phyloP scores from a whole-genome alignment of 2,113 vertebrate genomes.

The Corythaixoides concolor region DNA sequence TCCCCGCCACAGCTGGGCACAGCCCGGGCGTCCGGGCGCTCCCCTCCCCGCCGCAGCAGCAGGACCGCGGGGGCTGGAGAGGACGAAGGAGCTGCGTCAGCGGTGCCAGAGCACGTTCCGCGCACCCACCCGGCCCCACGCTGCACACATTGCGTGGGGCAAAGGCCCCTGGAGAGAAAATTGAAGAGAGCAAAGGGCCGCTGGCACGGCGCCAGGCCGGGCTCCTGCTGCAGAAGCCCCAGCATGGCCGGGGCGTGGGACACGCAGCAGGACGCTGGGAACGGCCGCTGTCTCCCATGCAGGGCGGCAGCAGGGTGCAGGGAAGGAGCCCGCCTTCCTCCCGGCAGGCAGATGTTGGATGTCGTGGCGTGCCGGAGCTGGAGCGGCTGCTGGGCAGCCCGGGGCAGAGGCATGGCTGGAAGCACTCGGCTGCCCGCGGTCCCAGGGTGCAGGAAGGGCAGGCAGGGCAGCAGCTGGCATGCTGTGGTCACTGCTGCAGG shows the following conservation, averaged over 20 bases:
- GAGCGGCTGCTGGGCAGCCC: not conserved
- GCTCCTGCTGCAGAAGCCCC: not conserved
- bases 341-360: fast-evolving
- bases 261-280: not conserved
- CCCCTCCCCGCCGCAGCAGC: fast-evolving
- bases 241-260: not conserved
- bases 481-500: not conserved
- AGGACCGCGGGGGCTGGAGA: fast-evolving
- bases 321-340: not conserved
- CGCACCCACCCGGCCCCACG: fast-evolving
- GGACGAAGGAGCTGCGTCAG: fast-evolving
- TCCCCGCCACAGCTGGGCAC: not conserved
- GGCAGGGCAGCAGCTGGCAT: not conserved
- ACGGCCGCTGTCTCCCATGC: not conserved
- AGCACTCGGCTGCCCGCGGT: fast-evolving
- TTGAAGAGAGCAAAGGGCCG: not conserved
- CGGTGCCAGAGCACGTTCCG: not conserved
- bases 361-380: fast-evolving
- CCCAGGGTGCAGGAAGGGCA: not conserved
- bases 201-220: not conserved
- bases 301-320: not conserved
- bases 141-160: not conserved
- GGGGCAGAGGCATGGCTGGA: not conserved
- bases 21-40: fast-evolving
- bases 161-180: not conserved